phyloP scores from a whole-genome alignment of 2,113 vertebrate species.

The Engystomops pustulosus region DNA sequence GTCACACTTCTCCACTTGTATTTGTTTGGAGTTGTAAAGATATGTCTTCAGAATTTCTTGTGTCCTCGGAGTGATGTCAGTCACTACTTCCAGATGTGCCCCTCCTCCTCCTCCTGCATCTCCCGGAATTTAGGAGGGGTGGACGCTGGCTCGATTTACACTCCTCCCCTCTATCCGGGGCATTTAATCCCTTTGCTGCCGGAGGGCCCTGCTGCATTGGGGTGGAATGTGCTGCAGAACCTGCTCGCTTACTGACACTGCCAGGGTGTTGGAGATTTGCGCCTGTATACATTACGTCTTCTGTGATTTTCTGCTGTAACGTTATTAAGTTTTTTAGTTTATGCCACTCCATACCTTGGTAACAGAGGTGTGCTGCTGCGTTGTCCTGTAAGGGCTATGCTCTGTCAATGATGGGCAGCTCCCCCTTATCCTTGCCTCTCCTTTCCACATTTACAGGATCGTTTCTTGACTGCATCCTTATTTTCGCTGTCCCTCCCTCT shows the following conservation, averaged over 20 bases:
- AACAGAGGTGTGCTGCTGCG: not conserved
- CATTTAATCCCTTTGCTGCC: slow-evolving; percentile 54
- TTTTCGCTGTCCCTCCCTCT: not conserved
- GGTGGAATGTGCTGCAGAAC: not conserved
- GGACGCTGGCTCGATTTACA: slow-evolving; percentile 26
- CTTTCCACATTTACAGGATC: slow-evolving; percentile 42
- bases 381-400: too few relatives aligned
- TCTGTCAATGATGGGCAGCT: too few relatives aligned
- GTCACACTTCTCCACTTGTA: not conserved
- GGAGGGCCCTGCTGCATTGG: not conserved
- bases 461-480: not conserved
- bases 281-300: too few relatives aligned
- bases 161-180: slow-evolving; percentile 46
- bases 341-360: not conserved
- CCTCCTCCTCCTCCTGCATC: slow-evolving; percentile 34
- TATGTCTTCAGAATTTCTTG: slow-evolving; percentile 26
- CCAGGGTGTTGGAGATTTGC: not conserved
- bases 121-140: slow-evolving; percentile 52
- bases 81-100: slow-evolving; percentile 52
- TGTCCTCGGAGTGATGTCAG: slow-evolving; percentile 14
- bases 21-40: not conserved
- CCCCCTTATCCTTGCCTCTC: not conserved
- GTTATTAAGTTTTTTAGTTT: not conserved
- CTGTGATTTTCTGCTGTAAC: too few relatives aligned
- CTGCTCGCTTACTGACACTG: not conserved